Evolutionary conservation across 2,888 invertebrate species (phyloP), one percentile per base, ranked within the genome.

Genomic region (Torymus texanus): DNA sequence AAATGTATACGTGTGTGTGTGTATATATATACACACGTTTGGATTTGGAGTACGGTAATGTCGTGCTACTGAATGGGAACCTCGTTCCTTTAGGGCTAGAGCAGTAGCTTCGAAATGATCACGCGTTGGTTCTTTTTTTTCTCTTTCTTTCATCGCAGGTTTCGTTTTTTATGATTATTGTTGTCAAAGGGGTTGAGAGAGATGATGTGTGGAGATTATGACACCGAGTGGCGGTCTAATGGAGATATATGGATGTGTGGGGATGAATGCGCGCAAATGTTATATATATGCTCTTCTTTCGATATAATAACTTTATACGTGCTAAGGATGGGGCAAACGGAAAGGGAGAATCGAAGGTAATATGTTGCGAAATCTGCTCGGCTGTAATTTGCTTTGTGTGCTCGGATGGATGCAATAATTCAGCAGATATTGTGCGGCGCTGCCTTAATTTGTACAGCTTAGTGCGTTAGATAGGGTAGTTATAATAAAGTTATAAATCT

Each of bases 191-290:
- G 29, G 5, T 29, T 5, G 29, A 0, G 29, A 29, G 29, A 29
- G 65, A 58, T 63, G 58, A 65, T 81, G 68, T 62, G 21, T 12
- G 50, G 51, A 55, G 75, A 81, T 78, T 75, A 78, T 78, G 81
- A 78, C 78, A 81, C 71, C 59, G 50, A 81, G 81, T 75, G 78
- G 53, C 24, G n/a, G 59, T 13, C 29, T 78, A 75, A 81, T 78
- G 21, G 78, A 81, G 66, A 81, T 73, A 65, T 73, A 62, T 29
- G 72, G 29, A 0, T n/a, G 59, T n/a, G 53, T 14, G 50, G 51
- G 16, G 16, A 56, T 72, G 67, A 61, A 56, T 72, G 61, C 11
- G 62, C 29, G 4, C 29, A 5, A 29, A 29, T 21, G 21, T 21
- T 21, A 21, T 51, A 74, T 51, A 74, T 29, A 51, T 18, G 8